Evolutionary conservation across 2,797 vertebrate genomes (phyloP), one percentile per base, ranked within the genome.

Genomic region (Arrhamphus sclerolepis): DNA sequence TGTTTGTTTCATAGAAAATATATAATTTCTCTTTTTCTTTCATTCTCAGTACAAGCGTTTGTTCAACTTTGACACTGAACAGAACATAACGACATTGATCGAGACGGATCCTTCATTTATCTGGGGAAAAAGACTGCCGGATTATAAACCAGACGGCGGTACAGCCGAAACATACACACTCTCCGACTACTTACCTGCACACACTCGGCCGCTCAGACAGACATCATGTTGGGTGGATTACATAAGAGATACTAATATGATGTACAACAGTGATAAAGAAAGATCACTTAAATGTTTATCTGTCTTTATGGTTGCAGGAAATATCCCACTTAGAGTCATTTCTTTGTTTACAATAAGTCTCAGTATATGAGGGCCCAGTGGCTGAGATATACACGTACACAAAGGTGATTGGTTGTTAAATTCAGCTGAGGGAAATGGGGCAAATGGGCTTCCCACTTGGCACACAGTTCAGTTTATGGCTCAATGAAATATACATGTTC

Each of bases 101-200:
- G 80, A 84, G 1, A 0, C 0, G 0, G 39, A 26, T 1, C 96
- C 96, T 0, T 51, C 57, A 3, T 96, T 97, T 74, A 70, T 91
- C 66, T 99, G 97, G 97, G 91, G 86, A 56, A 40, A 24, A 0
- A 88, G 16, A 40, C 94, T 99, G 50, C 96, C 96, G 44, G 29
- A 78, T 7, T 93, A 84, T 69, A 74, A 0, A n/a, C 92, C 91
- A 62, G 44, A 49, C 10, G 4, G 0, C 18, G 81, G 83, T 85
- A 82, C 1, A 4, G 1, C 0, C 14, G 11, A 39, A 22, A 46
- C 42, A 53, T n/a, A 49, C 54, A 19, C 57, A 54, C 43, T 47
- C 24, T 31, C 22, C 52, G 46, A 40, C 42, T 9, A 29, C 42
- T 38, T 2, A 21, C 20, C 8, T 48, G 38, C 38, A 19, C 46